phyloP scores from a whole-genome alignment of 2,113 vertebrate species.

The Acanthochromis polyacanthus region DNA sequence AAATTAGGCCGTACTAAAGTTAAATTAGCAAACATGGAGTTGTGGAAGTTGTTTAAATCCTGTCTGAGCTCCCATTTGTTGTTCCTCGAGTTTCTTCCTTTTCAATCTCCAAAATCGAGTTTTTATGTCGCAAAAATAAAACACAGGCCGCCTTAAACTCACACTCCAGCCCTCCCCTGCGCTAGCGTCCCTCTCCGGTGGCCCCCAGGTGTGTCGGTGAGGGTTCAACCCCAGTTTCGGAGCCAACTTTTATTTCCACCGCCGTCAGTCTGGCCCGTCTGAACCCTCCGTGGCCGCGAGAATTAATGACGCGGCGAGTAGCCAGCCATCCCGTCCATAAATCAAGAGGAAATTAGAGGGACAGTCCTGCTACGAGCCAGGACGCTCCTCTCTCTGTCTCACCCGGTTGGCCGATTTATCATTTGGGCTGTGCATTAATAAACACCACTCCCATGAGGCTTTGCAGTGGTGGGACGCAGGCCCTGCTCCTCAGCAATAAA shows the following conservation, averaged over 20 bases:
- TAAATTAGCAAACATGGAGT: too few species aligned
- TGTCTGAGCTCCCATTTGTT: too few species aligned
- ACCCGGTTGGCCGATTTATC: constrained; percentile 79
- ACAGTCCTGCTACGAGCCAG: constrained; percentile 73
- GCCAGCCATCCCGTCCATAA: constrained; percentile 93
- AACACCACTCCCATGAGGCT: constrained; percentile 80
- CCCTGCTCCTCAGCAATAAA: constrained; percentile 25
- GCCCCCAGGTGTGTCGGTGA: constrained; percentile 39
- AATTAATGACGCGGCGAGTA: constrained; percentile 93
- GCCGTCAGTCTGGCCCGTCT: constrained; percentile 83
- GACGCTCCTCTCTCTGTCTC: constrained; percentile 72
- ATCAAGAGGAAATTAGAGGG: constrained; percentile 95
- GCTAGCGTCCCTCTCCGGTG: constrained; percentile 52
- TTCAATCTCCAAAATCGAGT: background rate
- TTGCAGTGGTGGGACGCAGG: constrained; percentile 54
- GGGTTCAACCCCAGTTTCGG: constrained; percentile 59
- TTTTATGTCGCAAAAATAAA: background rate
- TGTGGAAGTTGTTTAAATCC: too few species aligned
- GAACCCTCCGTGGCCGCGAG: constrained; percentile 71
- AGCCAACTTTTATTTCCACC: constrained; percentile 77
- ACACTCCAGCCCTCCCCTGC: constrained; percentile 21
- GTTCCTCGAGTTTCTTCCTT: background rate
- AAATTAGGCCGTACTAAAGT: too few species aligned
- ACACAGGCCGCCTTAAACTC: background rate
- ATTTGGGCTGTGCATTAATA: constrained; percentile 82